Conservation (phyloP, 2,888 invertebrate genomes). For the Agonopterix subpropinquella region DNA sequence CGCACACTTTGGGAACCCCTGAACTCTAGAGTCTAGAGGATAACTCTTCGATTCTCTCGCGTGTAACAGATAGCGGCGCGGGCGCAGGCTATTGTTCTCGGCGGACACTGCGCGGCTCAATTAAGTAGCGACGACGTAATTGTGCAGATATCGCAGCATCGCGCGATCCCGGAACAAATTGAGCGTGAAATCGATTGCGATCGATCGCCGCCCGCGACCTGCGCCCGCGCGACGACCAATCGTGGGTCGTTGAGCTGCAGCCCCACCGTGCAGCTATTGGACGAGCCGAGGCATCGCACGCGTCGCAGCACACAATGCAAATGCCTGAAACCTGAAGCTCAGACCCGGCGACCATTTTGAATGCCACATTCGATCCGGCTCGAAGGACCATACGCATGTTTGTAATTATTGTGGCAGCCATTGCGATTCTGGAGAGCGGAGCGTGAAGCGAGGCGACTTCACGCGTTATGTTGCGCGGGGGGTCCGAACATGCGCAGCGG, state of each 20-base stretch:
- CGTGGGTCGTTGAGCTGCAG: constrained; percentile 14
- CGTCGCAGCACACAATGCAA: constrained; percentile 45
- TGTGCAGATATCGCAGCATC: constrained; percentile 25
- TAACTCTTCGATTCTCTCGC: too few species aligned
- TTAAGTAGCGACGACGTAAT: constrained; percentile 25
- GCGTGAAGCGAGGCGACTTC: not conserved
- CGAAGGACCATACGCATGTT: not conserved
- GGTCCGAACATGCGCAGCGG: not conserved
- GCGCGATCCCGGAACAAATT: constrained; percentile 52
- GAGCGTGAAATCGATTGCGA: constrained; percentile 44
- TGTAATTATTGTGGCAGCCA: not conserved
- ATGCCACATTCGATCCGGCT: constrained; percentile 10
- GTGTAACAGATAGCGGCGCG: too few species aligned
- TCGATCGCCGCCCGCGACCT: constrained; percentile 12
- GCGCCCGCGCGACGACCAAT: constrained; percentile 29
- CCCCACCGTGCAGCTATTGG: constrained; percentile 19
- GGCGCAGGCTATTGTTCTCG: constrained; percentile 16
- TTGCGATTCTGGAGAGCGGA: not conserved
- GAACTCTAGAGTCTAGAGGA: too few species aligned
- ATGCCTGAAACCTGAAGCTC: constrained; percentile 44
- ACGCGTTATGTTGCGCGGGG: not conserved
- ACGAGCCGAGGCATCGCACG: constrained; percentile 21
- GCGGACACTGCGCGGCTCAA: not conserved
- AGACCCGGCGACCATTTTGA: constrained; percentile 16
- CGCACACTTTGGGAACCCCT: too few species aligned